Evolutionary conservation across 2,113 vertebrate genomes (phyloP).

Genomic region (Lamprologus ornatipinnis): DNA sequence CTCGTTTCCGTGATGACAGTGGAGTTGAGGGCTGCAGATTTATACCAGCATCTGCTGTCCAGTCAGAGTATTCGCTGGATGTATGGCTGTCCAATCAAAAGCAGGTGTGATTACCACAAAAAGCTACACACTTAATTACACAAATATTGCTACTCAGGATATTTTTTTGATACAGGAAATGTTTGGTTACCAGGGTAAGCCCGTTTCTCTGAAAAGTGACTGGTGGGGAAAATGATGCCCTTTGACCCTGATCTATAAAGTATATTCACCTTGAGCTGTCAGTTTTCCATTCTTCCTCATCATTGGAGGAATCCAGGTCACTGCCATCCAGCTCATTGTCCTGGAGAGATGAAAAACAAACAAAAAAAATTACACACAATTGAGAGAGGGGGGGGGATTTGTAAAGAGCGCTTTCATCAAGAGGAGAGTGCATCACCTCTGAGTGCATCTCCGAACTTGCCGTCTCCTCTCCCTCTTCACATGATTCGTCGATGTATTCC

Average conservation of each 20-base stretch:
- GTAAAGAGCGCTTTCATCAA: not conserved
- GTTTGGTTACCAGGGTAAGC: not conserved
- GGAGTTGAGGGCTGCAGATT: slow-evolving; percentile 83
- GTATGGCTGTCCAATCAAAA: slow-evolving; percentile 74
- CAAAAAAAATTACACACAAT: not conserved
- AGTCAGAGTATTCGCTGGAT: slow-evolving; percentile 90
- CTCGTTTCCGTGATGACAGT: slow-evolving; percentile 73
- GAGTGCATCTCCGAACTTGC: slow-evolving; percentile 69
- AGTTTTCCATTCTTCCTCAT: slow-evolving; percentile 90
- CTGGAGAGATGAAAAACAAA: slow-evolving; percentile 51
- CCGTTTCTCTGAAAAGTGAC: not conserved
- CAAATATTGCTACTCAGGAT: not conserved
- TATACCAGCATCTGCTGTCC: slow-evolving; percentile 90
- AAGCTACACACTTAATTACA: not conserved
- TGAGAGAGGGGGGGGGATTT: rapidly evolving
- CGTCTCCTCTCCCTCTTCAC: slow-evolving; percentile 82
- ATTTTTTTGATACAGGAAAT: not conserved
- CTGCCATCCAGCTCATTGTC: slow-evolving; percentile 80
- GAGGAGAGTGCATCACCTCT: not conserved
- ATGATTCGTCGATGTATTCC: slow-evolving; percentile 76
- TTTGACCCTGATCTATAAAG: not conserved
- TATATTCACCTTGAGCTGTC: slow-evolving; percentile 81
- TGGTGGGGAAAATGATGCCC: not conserved
- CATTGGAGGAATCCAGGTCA: slow-evolving; percentile 79
- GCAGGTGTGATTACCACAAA: not conserved